A percentile compares a stretch with the other conserved stretches of the same genome.
Evolutionary conservation across 1,140 invertebrate species (phyloP).

Genomic region (Cataglyphis hispanica): DNA sequence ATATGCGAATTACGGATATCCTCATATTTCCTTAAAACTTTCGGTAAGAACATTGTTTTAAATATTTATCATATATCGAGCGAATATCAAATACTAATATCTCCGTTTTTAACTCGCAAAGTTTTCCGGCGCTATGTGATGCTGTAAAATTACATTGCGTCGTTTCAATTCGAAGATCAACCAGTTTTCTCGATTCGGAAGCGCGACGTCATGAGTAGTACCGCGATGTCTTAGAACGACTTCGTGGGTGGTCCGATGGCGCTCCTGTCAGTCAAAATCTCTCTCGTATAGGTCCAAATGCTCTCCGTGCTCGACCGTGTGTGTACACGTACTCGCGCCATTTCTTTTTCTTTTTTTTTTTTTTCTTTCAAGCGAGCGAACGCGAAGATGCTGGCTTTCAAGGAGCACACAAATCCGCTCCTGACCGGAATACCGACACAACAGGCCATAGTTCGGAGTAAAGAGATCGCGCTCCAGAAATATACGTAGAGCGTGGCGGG

Average conservation of each 20-base stretch:
- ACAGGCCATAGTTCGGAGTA: slow-evolving; percentile 69
- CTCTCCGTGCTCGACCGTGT: slow-evolving; percentile 35
- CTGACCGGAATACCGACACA: slow-evolving; percentile 67
- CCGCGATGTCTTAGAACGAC: slow-evolving; percentile 63
- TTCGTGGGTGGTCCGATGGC: slow-evolving; percentile 76
- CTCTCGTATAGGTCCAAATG: slow-evolving; percentile 55
- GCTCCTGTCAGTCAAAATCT: slow-evolving; percentile 77
- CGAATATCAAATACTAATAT: neutral
- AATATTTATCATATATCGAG: neutral
- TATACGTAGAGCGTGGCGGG: slow-evolving; percentile 64
- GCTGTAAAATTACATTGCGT: neutral
- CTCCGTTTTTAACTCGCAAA: neutral
- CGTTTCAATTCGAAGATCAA: slow-evolving; percentile 12
- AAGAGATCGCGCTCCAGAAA: slow-evolving; percentile 72
- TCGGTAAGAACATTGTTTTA: neutral
- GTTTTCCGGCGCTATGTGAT: neutral
- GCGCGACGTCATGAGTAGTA: slow-evolving; percentile 48
- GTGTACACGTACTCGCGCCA: slow-evolving; percentile 47
- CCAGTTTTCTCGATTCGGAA: slow-evolving; percentile 13
- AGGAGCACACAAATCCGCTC: slow-evolving; percentile 58
- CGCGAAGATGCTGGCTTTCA: slow-evolving; percentile 57
- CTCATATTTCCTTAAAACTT: neutral
- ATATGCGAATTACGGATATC: neutral
- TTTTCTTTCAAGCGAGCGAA: slow-evolving; percentile 1
- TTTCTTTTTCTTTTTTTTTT: slow-evolving; percentile 42